These are phyloP conservation scores for Rhynchotus rufescens DNA, from an alignment of 2,797 vertebrate genomes.

Conservation along the genomic window DNA sequence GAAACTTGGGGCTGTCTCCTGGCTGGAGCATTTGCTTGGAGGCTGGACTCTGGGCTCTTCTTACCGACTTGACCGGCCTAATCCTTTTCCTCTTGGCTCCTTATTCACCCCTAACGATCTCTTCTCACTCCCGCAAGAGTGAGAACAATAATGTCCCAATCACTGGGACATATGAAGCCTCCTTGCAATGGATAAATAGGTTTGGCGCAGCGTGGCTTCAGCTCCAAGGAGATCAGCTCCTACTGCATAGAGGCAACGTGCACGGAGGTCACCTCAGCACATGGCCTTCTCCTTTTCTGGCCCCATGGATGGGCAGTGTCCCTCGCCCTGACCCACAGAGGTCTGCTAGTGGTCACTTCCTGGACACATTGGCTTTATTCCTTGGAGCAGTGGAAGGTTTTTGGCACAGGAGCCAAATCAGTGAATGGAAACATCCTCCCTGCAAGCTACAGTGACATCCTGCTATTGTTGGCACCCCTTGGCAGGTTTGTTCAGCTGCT, in stretches of 20 bases:
- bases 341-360: constrained; percentile 28
- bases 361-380: constrained; percentile 40
- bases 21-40: not conserved
- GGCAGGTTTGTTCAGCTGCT: constrained; percentile 72
- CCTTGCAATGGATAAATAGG: not conserved
- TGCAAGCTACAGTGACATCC: constrained; percentile 54
- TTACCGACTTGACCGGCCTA: not conserved
- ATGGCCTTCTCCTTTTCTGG: not conserved
- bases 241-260: not conserved
- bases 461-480: constrained; percentile 72
- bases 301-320: not conserved
- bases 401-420: constrained; percentile 9
- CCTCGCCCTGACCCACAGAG: not conserved
- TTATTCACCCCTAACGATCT: not conserved
- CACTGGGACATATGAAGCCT: not conserved
- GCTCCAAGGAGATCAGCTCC: accelerated
- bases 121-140: not conserved
- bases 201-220: not conserved
- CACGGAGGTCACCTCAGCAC: not conserved
- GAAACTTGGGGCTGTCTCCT: not conserved
- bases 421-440: constrained; percentile 67
- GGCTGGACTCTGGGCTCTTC: not conserved
- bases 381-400: constrained; percentile 14
- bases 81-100: not conserved
- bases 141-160: not conserved